These are phyloP conservation scores for Rhinoraja longicauda DNA, from an alignment of 2,797 vertebrate species.

Conservation along the genomic window DNA sequence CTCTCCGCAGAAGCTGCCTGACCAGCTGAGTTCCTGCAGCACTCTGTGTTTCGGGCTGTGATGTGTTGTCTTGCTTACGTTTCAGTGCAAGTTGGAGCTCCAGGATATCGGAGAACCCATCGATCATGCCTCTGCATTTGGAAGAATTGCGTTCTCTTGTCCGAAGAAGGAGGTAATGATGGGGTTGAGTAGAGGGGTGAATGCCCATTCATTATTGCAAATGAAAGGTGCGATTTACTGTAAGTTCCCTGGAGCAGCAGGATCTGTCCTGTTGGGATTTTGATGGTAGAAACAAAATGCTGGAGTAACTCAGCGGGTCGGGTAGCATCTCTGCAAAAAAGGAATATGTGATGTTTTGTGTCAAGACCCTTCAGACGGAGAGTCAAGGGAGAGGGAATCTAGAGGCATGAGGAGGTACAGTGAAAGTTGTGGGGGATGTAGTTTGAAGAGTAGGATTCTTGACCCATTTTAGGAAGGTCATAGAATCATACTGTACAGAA, in stretches of 20 bases:
- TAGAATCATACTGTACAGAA: no score
- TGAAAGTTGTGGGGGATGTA: background rate
- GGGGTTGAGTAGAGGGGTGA: background rate
- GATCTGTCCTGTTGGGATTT: background rate
- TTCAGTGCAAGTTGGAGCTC: conserved; percentile 86
- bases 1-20: no score
- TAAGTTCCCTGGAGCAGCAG: no score
- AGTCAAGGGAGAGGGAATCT: no score
- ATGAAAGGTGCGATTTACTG: background rate
- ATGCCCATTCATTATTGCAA: background rate
- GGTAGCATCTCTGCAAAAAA: no score
- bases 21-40: no score
- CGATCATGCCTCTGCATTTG: conserved; percentile 83
- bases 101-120: conserved; percentile 59
- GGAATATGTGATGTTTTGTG: no score
- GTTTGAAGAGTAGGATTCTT: background rate
- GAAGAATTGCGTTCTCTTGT: conserved; percentile 90
- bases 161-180: conserved; percentile 74
- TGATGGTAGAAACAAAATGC: background rate
- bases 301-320: no score
- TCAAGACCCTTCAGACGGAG: no score
- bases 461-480: no score
- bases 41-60: no score
- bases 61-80: background rate
- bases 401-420: background rate